Base-by-base conservation (phyloP, 2,888 invertebrate genomes). In the Yponomeuta malinellus region DNA sequence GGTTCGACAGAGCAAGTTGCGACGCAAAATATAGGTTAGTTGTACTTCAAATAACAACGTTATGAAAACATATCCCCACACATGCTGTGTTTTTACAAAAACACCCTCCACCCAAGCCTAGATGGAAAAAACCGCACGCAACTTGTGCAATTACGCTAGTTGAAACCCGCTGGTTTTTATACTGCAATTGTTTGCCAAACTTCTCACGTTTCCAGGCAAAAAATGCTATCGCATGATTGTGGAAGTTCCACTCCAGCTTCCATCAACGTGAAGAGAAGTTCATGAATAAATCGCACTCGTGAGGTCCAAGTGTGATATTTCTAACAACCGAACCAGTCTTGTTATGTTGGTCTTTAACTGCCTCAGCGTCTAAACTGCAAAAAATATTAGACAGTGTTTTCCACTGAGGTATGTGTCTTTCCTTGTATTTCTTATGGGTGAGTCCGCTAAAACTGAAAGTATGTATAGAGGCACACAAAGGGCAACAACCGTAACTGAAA, bases 181-280 rank as follows among this genome's bases (percentile, higher is more conserved):
- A 48, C 31, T 52, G 48, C 33, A 59, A 52, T 65, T 66, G 15
- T 33, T 52, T 70, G 66, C 48, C 15, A 70, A 52, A 64, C 70
- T 70, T 70, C 12, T 12, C 64, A 64, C 64, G 63, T 70, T 48
- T 65, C 29, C 43, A 8, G 59, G 15, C 43, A 48, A 65, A 66
- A 66, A 70, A 48, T 37, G 15, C 52, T 59, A 59, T 12, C 52
- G 15, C 52, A 59, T 3, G 52, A 59, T 1, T 15, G 15, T 15
- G 15, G 15, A 59, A 59, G 52, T 59, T 15, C 5, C 15, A 59
- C 52, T 59, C 52, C 2, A 15, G 52, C 52, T 59, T 15, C 15
- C 2, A 12, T 59, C 15, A 15, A 15, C 52, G 15, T 59, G 8
- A 5, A 8, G 8, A 5, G 43, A 43, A 8, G 43, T 43, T 43